Conservation (phyloP, 1,140 invertebrate species). For the Drosophila orosa region DNA sequence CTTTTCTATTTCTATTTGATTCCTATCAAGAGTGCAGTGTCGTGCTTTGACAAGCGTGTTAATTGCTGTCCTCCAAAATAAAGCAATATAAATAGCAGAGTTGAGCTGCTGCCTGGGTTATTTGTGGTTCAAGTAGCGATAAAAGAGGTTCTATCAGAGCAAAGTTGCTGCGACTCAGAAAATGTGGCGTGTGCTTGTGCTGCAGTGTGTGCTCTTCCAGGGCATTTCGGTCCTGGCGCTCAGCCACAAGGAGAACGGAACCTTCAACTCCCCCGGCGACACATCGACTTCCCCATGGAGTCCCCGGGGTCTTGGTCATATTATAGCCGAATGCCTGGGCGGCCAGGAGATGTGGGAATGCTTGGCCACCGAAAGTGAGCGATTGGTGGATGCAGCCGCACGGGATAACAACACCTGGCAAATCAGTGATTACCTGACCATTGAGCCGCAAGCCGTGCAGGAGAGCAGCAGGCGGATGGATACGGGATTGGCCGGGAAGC, state of each 20-base stretch:
- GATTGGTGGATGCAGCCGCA: slow-evolving; percentile 85
- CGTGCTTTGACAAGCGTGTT: slow-evolving; percentile 74
- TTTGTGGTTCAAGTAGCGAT: slow-evolving; percentile 54
- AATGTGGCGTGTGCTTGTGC: slow-evolving; percentile 51
- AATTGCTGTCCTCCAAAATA: slow-evolving; percentile 48
- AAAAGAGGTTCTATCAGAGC: not conserved
- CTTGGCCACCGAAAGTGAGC: slow-evolving; percentile 85
- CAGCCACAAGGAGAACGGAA: slow-evolving; percentile 17
- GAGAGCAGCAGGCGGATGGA: slow-evolving; percentile 53
- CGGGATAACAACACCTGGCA: slow-evolving; percentile 86
- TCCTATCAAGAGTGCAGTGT: slow-evolving; percentile 68
- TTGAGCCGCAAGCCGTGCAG: slow-evolving; percentile 76
- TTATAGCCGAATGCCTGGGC: slow-evolving; percentile 82
- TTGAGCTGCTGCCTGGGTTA: slow-evolving; percentile 29
- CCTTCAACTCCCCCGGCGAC: not conserved
- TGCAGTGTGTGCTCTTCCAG: slow-evolving; percentile 44
- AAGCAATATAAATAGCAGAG: slow-evolving; percentile 40
- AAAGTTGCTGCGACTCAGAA: slow-evolving; percentile 8
- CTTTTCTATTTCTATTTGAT: slow-evolving; percentile 68
- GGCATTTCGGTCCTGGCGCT: slow-evolving; percentile 12
- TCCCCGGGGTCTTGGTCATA: slow-evolving; percentile 46
- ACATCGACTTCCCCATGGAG: slow-evolving; percentile 31
- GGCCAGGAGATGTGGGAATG: slow-evolving; percentile 85
- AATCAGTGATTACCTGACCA: slow-evolving; percentile 86
- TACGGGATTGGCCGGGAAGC: slow-evolving; percentile 38